phyloP scores from a whole-genome alignment of 2,888 invertebrate genomes.

The Nasonia oneida region DNA sequence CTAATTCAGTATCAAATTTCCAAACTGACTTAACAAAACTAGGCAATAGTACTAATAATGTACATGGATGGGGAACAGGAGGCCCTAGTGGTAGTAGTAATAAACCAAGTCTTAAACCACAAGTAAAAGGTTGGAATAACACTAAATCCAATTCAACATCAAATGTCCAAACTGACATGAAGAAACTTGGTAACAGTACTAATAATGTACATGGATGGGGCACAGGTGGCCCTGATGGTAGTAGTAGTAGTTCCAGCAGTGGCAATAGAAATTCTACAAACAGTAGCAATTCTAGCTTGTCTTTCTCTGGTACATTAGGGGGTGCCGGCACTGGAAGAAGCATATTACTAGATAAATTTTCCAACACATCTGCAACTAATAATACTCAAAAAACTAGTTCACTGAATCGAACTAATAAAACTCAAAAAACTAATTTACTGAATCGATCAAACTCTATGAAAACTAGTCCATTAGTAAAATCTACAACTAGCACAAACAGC shows the following conservation, averaged over 20 bases:
- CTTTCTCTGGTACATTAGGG: constrained; percentile 70
- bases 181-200: constrained; percentile 70
- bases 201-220: constrained; percentile 74
- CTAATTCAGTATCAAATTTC: constrained; percentile 54
- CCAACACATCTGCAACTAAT: constrained; percentile 28
- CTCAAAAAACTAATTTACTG: constrained; percentile 9
- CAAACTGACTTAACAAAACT: constrained; percentile 68
- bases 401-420: neutral
- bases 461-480: constrained; percentile 15
- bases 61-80: constrained; percentile 72
- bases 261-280: constrained; percentile 43
- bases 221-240: constrained; percentile 68
- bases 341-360: constrained; percentile 70
- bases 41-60: constrained; percentile 70
- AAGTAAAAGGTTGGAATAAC: constrained; percentile 12
- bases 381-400: constrained; percentile 7
- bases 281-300: constrained; percentile 58
- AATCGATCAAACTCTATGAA: neutral
- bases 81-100: constrained; percentile 66
- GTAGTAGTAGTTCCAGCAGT: constrained; percentile 29
- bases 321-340: constrained; percentile 71
- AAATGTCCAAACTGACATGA: constrained; percentile 62
- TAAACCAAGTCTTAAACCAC: constrained; percentile 65
- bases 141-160: constrained; percentile 58
- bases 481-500: constrained; percentile 22